A percentile compares a stretch with the other conserved stretches of the same genome.
Conservation (phyloP, 2,888 invertebrate species). For the Cabera pusaria region DNA sequence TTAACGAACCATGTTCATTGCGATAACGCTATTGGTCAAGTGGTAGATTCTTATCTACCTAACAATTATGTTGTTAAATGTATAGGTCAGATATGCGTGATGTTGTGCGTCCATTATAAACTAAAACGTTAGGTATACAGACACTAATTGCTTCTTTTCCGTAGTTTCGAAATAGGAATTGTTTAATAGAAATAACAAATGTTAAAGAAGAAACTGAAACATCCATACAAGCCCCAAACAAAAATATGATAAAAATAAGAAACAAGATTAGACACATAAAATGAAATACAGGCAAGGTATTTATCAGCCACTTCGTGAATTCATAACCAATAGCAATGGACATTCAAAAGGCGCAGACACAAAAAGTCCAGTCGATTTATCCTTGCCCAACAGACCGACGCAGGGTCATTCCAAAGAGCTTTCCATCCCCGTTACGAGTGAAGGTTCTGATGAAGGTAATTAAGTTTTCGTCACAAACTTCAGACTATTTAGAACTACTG, state of each 20-base stretch:
- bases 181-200: too few relatives aligned
- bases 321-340: slow-evolving; percentile 22
- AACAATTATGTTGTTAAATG: slow-evolving; percentile 7
- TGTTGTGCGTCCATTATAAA: too few relatives aligned
- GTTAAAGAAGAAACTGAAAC: too few relatives aligned
- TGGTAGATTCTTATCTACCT: slow-evolving; percentile 10
- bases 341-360: slow-evolving; percentile 33
- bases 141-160: too few relatives aligned
- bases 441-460: slow-evolving; percentile 29
- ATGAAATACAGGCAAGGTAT: too few relatives aligned
- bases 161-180: too few relatives aligned
- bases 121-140: too few relatives aligned
- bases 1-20: slow-evolving; percentile 24
- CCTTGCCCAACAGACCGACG: slow-evolving; percentile 29
- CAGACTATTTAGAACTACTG: slow-evolving; percentile 4
- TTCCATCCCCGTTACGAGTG: slow-evolving; percentile 28
- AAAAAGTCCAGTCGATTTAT: slow-evolving; percentile 40
- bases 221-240: too few relatives aligned
- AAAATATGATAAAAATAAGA: too few relatives aligned
- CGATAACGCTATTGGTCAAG: slow-evolving; percentile 23
- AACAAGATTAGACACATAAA: too few relatives aligned
- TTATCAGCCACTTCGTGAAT: too few relatives aligned
- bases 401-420: slow-evolving; percentile 37
- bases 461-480: slow-evolving; percentile 23
- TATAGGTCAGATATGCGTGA: slow-evolving; percentile 4